Base-by-base conservation (phyloP, 2,797 vertebrate species). In the Phylloscopus collybita region DNA sequence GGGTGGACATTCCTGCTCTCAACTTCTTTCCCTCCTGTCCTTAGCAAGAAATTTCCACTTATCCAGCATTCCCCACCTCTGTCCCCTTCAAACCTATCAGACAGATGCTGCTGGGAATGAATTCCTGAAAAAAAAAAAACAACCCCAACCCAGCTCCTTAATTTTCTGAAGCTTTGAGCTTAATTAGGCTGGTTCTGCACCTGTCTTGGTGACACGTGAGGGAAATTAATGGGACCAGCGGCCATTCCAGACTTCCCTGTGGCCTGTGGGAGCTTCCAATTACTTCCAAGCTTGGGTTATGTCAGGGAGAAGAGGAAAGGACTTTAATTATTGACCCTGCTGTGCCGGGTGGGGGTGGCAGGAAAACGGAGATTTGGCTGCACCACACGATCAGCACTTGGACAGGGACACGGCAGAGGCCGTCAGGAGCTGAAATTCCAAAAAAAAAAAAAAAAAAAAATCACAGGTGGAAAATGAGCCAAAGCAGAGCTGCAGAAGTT, bases 241-340 rank as follows among this genome's bases (percentile, higher is more conserved):
- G 57, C 69, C 56, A 49, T 65, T 44, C 56, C 42, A 91, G 26
- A 49, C 76, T 92, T 96, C 80, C 64, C 44, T 4, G 8, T 66
- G 81, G 84, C 79, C 83, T 61, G 75, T 74, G 67, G 92, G 91
- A 90, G 72, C 91, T 84, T 84, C 73, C 87, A 87, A 21, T 88
- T 74, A 60, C 66, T 79, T 73, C 78, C 26, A 51, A 70, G 64
- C 13, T 36, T 65, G 78, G 93, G 71, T 56, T 82, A 4, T 34
- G 56, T 72, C 94, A 88, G 67, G 36, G 80, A 79, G 56, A 50
- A 71, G 88, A 89, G 76, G 47, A 81, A 88, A 93, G 80, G 51
- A 15, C 59, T 97, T 96, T 88, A 93, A 96, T 97, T 96, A 92
- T 88, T 93, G 93, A 95, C 70, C 80, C 80, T 70, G 45, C 85